Evolutionary conservation across 2,797 vertebrate genomes (phyloP).

Genomic region (Morus bassanus): DNA sequence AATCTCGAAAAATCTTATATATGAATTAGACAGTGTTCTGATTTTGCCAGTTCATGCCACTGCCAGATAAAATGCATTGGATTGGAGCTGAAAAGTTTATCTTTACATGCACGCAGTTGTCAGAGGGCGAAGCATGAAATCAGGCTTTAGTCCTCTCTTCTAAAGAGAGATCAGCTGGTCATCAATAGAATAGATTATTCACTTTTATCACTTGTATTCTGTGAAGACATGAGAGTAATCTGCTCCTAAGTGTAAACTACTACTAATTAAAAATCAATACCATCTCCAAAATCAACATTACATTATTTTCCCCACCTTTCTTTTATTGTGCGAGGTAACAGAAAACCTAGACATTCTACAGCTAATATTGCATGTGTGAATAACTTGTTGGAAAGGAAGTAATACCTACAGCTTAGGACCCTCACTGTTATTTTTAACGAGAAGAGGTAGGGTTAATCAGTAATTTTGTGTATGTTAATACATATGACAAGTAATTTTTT

Average conservation of each 20-base stretch:
- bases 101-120: not conserved
- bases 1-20: not conserved
- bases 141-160: not conserved
- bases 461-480: not conserved
- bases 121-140: not conserved
- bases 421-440: not conserved
- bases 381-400: not conserved
- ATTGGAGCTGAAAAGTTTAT: not conserved
- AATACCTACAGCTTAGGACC: not conserved
- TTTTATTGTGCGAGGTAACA: not conserved
- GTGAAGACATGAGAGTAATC: not conserved
- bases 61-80: not conserved
- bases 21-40: not conserved
- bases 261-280: not conserved
- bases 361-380: not conserved
- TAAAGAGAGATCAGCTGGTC: not conserved
- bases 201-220: not conserved
- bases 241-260: not conserved
- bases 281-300: not conserved
- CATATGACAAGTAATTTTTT: not conserved
- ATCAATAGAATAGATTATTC: not conserved
- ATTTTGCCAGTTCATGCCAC: not conserved
- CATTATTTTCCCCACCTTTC: not conserved
- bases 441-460: not conserved
- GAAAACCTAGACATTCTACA: not conserved